Conservation (phyloP, 2,113 vertebrate species). For the Xiphophorus couchianus region DNA sequence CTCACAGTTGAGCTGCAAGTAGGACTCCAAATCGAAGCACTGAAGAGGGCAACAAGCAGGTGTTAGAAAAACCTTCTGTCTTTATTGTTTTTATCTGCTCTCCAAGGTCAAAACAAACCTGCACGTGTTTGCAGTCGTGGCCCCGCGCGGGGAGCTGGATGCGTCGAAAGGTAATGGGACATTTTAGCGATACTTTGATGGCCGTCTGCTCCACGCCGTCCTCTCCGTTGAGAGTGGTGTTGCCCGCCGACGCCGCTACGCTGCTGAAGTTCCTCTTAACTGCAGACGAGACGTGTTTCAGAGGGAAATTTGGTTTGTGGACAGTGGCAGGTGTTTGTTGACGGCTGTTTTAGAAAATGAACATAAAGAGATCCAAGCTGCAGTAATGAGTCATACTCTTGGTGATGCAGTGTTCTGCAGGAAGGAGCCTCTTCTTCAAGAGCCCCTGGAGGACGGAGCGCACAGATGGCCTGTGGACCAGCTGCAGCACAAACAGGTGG, state of each 20-base stretch:
- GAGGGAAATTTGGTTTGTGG: constrained; percentile 6
- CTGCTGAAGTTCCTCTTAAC: constrained; percentile 96
- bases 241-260: constrained; percentile 93
- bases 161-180: constrained; percentile 97
- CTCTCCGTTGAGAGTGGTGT: constrained; percentile 93
- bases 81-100: too few relatives aligned
- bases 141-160: constrained; percentile 97
- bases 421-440: constrained; percentile 97
- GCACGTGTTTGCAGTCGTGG: constrained; percentile 98
- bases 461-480: constrained; percentile 97
- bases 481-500: constrained; percentile 98
- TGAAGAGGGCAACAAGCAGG: constrained; percentile 59
- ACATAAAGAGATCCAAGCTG: constrained; percentile 25
- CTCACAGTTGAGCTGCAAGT: constrained; percentile 98
- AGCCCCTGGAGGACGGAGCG: constrained; percentile 97
- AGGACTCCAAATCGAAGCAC: constrained; percentile 99
- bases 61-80: background rate
- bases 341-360: constrained; percentile 5
- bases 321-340: background rate
- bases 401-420: constrained; percentile 98
- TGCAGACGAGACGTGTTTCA: constrained; percentile 28
- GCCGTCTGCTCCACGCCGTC: constrained; percentile 98
- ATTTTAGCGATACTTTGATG: constrained; percentile 98
- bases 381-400: constrained; percentile 85
- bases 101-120: constrained; percentile 76